Percentiles rank a stretch among this genome's conserved stretches.
phyloP scores from a whole-genome alignment of 2,113 vertebrate species.

The Eurypyga helias region DNA sequence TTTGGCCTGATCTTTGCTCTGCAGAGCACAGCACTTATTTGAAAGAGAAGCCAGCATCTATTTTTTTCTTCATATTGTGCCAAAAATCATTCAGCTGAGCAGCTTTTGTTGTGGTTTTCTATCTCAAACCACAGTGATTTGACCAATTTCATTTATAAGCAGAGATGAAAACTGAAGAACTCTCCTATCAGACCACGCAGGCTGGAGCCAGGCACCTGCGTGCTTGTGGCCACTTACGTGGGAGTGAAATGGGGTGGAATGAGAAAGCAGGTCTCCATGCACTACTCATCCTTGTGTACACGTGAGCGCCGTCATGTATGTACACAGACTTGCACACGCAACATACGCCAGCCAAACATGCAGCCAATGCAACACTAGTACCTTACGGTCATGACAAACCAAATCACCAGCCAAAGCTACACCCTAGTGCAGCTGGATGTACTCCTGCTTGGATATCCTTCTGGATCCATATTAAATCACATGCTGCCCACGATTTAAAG shows the following conservation, averaged over 20 bases:
- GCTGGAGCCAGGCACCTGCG: neutral
- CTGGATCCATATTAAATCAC: neutral
- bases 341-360: neutral
- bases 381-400: neutral
- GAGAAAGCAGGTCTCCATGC: neutral
- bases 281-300: accelerated
- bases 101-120: slow-evolving; percentile 60
- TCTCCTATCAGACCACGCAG: neutral
- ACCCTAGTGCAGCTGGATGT: neutral
- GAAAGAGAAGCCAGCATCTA: slow-evolving; percentile 82
- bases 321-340: neutral
- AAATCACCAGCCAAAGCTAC: neutral
- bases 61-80: slow-evolving; percentile 81
- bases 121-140: slow-evolving; percentile 36
- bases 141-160: slow-evolving; percentile 74
- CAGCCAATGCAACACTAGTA: neutral
- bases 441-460: neutral
- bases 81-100: slow-evolving; percentile 85
- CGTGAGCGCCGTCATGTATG: accelerated
- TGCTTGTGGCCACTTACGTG: accelerated
- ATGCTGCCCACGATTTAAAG: neutral
- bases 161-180: slow-evolving; percentile 46
- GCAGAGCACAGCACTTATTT: slow-evolving; percentile 83
- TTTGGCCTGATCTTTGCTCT: slow-evolving; percentile 90
- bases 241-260: neutral